Evolutionary conservation across 2,888 invertebrate genomes (phyloP).

Genomic region (Acronicta aceris): DNA sequence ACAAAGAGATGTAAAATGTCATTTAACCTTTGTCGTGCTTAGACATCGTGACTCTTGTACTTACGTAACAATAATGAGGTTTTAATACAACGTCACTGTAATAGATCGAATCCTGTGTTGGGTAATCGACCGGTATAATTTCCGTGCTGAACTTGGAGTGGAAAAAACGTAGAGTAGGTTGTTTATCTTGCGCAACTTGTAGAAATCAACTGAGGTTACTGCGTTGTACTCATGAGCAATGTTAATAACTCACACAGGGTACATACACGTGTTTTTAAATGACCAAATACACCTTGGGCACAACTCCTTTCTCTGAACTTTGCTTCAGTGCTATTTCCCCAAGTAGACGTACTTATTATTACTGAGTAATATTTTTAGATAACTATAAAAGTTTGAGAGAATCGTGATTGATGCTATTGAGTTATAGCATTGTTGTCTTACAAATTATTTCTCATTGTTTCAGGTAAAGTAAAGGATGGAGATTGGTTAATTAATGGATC

Average conservation of each 20-base stretch:
- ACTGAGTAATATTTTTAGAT: no score
- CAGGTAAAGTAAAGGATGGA: slow-evolving; percentile 49
- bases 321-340: not conserved
- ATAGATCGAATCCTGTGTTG: slow-evolving; percentile 44
- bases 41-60: slow-evolving; percentile 47
- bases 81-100: slow-evolving; percentile 52
- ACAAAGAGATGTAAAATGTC: slow-evolving; percentile 58
- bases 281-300: not conserved
- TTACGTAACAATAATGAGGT: slow-evolving; percentile 55
- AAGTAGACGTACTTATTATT: no score
- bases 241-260: slow-evolving; percentile 7
- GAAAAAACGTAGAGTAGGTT: slow-evolving; percentile 21
- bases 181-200: slow-evolving; percentile 20
- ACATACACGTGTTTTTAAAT: not conserved
- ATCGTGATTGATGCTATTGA: no score
- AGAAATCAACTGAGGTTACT: slow-evolving; percentile 16
- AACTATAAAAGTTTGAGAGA: no score
- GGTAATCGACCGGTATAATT: slow-evolving; percentile 23
- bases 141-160: slow-evolving; percentile 20
- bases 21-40: slow-evolving; percentile 55
- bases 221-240: slow-evolving; percentile 8
- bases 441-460: slow-evolving; percentile 45
- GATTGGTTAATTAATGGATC: not conserved
- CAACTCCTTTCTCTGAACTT: not conserved
- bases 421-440: slow-evolving; percentile 5